These are phyloP conservation scores for Mirza zaza DNA, from an alignment of 2,113 vertebrate genomes.

Conservation along the genomic window DNA sequence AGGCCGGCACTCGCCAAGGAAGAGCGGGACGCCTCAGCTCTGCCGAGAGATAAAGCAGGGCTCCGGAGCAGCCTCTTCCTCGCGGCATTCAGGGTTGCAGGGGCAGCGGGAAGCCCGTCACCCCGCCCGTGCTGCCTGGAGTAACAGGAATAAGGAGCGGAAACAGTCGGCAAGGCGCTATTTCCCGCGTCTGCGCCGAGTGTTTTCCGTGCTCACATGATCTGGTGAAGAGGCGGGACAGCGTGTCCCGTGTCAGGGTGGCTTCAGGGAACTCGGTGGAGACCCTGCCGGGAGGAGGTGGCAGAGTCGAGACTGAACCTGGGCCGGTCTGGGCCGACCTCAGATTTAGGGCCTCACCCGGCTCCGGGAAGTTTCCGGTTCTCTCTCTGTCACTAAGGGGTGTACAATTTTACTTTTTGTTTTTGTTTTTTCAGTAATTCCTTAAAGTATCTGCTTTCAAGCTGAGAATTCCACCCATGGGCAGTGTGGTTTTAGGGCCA, in stretches of 20 bases:
- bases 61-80: not conserved
- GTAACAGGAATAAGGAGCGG: fast-evolving
- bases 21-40: no score
- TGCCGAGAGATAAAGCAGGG: not conserved
- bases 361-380: not conserved
- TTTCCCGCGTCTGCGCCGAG: fast-evolving
- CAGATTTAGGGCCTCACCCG: not conserved
- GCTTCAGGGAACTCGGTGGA: not conserved
- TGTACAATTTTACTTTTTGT: not conserved
- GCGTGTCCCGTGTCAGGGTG: fast-evolving
- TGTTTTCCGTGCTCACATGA: fast-evolving
- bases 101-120: not conserved
- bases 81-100: not conserved
- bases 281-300: not conserved
- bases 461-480: not conserved
- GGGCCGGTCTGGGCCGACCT: not conserved
- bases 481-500: not conserved
- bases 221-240: fast-evolving
- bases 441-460: not conserved
- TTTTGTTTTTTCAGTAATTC: not conserved
- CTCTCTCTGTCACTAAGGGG: not conserved
- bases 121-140: fast-evolving
- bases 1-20: no score
- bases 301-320: not conserved
- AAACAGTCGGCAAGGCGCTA: fast-evolving